Percentiles rank a stretch among this genome's conserved stretches.
These are phyloP conservation scores for Gari tellinella DNA, from an alignment of 2,888 invertebrate genomes.

Conservation along the genomic window DNA sequence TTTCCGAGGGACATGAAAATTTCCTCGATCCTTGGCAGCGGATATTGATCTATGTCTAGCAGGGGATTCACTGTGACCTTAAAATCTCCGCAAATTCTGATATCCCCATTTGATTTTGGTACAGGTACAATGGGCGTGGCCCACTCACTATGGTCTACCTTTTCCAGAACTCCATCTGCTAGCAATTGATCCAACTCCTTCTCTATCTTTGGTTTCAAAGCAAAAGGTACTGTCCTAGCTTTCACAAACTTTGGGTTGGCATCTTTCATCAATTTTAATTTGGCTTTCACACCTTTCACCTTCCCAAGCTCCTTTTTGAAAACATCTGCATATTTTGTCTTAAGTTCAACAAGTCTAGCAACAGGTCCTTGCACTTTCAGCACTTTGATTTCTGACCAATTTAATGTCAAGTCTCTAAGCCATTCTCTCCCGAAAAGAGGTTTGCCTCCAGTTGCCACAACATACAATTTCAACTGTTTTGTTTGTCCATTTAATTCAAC, in stretches of 20 bases:
- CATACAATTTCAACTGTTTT: constrained; percentile 28
- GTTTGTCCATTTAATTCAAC: constrained; percentile 23
- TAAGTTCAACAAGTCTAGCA: constrained; percentile 4
- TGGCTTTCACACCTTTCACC: constrained; percentile 34
- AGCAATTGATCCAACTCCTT: constrained; percentile 42
- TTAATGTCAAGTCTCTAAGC: constrained; percentile 25
- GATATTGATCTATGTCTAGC: constrained; percentile 71
- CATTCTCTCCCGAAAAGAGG: constrained; percentile 54
- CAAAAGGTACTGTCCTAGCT: constrained; percentile 53
- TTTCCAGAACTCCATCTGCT: constrained; percentile 37
- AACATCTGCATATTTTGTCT: constrained; percentile 19
- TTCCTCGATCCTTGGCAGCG: constrained; percentile 65
- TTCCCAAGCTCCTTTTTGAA: constrained; percentile 22
- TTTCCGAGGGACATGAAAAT: constrained; percentile 64
- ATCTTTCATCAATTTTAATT: constrained; percentile 29
- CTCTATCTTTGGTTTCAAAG: constrained; percentile 49
- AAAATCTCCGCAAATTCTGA: constrained; percentile 70
- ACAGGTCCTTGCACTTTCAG: constrained; percentile 4
- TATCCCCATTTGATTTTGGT: constrained; percentile 50
- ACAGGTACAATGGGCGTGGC: constrained; percentile 63
- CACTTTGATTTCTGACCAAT: constrained; percentile 35
- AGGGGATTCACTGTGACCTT: constrained; percentile 68
- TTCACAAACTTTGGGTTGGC: constrained; percentile 45
- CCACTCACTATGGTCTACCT: constrained; percentile 58
- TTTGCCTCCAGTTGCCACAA: constrained; percentile 37